These are phyloP conservation scores for Acrossocheilus wenchowensis DNA, from an alignment of 2,797 vertebrate species.

Conservation along the genomic window DNA sequence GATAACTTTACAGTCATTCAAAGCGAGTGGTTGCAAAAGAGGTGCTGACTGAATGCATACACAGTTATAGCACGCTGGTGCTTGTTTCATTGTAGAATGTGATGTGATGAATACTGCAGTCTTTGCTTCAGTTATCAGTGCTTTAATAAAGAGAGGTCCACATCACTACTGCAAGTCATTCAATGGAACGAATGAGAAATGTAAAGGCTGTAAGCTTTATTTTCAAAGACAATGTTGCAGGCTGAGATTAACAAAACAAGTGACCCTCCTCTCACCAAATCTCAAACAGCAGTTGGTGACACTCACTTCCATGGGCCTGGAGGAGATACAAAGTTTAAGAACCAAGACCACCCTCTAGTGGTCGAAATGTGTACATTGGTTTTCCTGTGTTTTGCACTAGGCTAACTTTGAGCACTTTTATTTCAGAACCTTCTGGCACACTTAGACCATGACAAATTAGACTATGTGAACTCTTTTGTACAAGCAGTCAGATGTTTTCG, in stretches of 20 bases:
- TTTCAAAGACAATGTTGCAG: neutral
- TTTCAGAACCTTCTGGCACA: neutral
- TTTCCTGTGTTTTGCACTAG: neutral
- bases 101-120: neutral
- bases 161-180: neutral
- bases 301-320: slow-evolving; percentile 31
- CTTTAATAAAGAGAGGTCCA: neutral
- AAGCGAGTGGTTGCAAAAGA: neutral
- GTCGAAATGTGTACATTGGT: slow-evolving; percentile 37
- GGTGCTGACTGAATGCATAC: neutral
- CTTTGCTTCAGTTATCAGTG: neutral
- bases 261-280: neutral
- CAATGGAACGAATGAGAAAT: neutral
- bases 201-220: neutral
- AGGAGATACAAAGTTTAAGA: slow-evolving; percentile 62
- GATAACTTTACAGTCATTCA: slow-evolving; percentile 2
- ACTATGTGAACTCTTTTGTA: neutral
- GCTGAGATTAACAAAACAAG: neutral
- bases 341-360: slow-evolving; percentile 78
- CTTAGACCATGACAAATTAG: neutral
- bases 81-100: neutral
- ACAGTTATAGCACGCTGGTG: neutral
- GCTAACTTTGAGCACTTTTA: neutral
- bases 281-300: slow-evolving; percentile 49
- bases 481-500: neutral